A percentile compares a stretch with the other conserved stretches of the same genome.
These are phyloP conservation scores for Megalurothrips usitatus DNA, from an alignment of 2,888 invertebrate genomes.

Conservation along the genomic window DNA sequence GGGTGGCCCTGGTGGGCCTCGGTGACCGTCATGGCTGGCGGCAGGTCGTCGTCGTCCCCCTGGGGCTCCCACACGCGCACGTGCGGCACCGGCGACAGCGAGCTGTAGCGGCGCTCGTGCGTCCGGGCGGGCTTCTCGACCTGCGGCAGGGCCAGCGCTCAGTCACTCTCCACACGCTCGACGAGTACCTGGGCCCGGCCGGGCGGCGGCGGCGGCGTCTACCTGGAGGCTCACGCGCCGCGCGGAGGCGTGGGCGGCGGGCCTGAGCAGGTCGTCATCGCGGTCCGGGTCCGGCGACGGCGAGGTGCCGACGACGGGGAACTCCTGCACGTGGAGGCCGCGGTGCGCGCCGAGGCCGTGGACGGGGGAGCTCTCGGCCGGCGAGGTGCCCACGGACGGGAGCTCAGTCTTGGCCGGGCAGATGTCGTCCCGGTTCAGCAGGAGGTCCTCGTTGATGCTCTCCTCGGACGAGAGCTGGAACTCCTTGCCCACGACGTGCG, in stretches of 20 bases:
- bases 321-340: constrained; percentile 5
- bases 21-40: constrained; percentile 51
- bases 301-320: constrained; percentile 19
- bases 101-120: constrained; percentile 15
- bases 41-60: constrained; percentile 39
- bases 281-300: not conserved
- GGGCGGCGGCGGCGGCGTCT: too few relatives aligned
- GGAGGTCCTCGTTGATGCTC: constrained; percentile 21
- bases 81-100: not conserved
- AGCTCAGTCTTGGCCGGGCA: constrained; percentile 32
- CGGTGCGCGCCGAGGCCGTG: not conserved
- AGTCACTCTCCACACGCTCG: too few relatives aligned
- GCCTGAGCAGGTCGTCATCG: constrained; percentile 7
- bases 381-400: constrained; percentile 33
- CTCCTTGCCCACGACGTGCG: constrained; percentile 17
- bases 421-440: constrained; percentile 33
- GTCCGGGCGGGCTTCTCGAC: constrained; percentile 1
- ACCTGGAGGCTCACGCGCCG: constrained; percentile 14
- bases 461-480: constrained; percentile 24
- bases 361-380: not conserved
- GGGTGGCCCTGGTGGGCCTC: constrained; percentile 40
- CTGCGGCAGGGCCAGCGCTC: not conserved
- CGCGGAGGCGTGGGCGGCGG: not conserved
- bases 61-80: constrained; percentile 21
- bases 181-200: too few relatives aligned